Evolutionary conservation across 2,797 vertebrate genomes (phyloP).

Genomic region (Danio choprae): DNA sequence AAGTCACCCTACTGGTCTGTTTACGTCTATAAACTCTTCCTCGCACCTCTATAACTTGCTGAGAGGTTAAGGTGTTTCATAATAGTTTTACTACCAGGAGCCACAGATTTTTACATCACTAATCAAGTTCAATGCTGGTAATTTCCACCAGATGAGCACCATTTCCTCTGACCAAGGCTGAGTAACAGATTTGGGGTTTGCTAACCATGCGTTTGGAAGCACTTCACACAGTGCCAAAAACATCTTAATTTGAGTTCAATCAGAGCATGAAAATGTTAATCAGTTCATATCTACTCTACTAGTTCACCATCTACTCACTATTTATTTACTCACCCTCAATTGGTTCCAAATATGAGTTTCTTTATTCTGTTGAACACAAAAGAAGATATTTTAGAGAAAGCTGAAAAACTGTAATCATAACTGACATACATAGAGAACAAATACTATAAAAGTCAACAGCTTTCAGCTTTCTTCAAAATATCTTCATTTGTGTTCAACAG

Average conservation of each 20-base stretch:
- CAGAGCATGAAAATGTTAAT: slow-evolving; percentile 30
- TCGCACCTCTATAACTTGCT: slow-evolving; percentile 42
- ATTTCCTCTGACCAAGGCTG: slow-evolving; percentile 70
- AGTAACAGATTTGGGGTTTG: slow-evolving; percentile 68
- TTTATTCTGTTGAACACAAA: too few species aligned
- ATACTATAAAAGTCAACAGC: too few species aligned
- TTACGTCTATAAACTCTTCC: slow-evolving; percentile 6
- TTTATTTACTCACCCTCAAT: too few species aligned
- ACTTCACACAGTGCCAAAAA: slow-evolving; percentile 35
- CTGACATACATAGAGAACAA: too few species aligned
- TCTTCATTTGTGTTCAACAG: too few species aligned
- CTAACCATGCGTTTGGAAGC: slow-evolving; percentile 62
- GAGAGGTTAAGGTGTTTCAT: slow-evolving; percentile 60
- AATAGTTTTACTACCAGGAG: slow-evolving; percentile 48
- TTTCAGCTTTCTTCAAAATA: too few species aligned
- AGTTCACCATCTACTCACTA: slow-evolving; percentile 41
- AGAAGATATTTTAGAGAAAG: too few species aligned
- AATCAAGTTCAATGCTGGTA: slow-evolving; percentile 71
- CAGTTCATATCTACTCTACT: slow-evolving; percentile 39
- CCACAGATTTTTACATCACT: slow-evolving; percentile 63
- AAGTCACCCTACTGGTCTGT: background rate
- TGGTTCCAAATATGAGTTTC: too few species aligned
- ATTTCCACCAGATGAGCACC: slow-evolving; percentile 74
- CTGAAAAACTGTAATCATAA: too few species aligned
- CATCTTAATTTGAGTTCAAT: slow-evolving; percentile 40